Evolutionary conservation across 2,888 invertebrate species (phyloP).

Genomic region (Ctenicera cuprea): DNA sequence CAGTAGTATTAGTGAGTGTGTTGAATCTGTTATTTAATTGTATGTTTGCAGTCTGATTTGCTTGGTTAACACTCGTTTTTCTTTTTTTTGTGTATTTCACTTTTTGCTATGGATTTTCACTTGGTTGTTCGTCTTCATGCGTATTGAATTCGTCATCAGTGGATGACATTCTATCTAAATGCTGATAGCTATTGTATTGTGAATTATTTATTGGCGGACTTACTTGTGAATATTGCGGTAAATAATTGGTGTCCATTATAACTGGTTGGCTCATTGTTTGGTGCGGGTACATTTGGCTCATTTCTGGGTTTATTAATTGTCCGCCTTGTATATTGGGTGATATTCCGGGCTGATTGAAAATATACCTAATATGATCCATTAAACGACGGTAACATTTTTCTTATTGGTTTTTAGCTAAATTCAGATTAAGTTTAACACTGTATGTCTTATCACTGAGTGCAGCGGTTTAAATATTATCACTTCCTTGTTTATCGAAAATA

Average conservation of each 20-base stretch:
- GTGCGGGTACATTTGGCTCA: neutral
- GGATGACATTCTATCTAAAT: conserved; percentile 26
- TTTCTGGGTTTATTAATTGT: neutral
- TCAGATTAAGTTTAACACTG: neutral
- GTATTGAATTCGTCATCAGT: conserved; percentile 11
- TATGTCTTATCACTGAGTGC: neutral
- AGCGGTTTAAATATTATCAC: neutral
- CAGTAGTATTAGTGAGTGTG: conserved; percentile 6
- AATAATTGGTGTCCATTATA: conserved; percentile 2
- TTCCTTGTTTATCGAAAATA: conserved; percentile 3
- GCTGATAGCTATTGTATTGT: conserved; percentile 15
- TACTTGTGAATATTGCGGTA: neutral
- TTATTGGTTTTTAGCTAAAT: neutral
- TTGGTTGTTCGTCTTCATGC: conserved; percentile 30
- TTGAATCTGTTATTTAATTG: conserved; percentile 27
- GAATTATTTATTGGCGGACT: neutral
- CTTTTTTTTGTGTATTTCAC: conserved; percentile 26
- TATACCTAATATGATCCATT: conserved; percentile 21
- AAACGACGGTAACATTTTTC: conserved; percentile 21
- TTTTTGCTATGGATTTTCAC: conserved; percentile 35
- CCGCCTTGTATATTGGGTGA: conserved; percentile 8
- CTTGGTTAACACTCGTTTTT: conserved; percentile 22
- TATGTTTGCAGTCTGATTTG: conserved; percentile 13
- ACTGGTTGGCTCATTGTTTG: neutral
- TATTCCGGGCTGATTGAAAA: conserved; percentile 6